A percentile compares a stretch with the other conserved stretches of the same genome.
phyloP scores from a whole-genome alignment of 1,140 invertebrate species.

The Penaeus chinensis region DNA sequence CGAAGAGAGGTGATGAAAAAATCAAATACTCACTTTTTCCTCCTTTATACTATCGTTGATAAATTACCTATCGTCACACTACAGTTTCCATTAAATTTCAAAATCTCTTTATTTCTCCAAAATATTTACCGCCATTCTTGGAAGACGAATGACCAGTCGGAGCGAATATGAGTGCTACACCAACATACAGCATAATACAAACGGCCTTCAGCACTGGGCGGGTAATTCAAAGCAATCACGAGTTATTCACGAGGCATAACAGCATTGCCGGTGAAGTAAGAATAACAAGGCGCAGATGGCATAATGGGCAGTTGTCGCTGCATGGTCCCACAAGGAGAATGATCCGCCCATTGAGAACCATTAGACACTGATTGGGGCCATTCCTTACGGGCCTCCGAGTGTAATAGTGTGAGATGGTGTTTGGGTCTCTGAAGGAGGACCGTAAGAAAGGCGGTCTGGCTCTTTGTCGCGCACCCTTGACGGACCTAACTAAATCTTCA shows the following conservation, averaged over 20 bases:
- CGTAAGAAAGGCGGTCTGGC: constrained; percentile 31
- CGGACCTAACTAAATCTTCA: constrained; percentile 55
- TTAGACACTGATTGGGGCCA: constrained; percentile 31
- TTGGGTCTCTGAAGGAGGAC: neutral
- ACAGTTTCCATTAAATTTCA: too few relatives aligned
- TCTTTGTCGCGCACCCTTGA: constrained; percentile 5
- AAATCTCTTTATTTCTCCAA: too few relatives aligned
- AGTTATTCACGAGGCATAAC: constrained; percentile 36
- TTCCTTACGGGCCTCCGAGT: neutral
- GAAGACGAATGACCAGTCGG: too few relatives aligned
- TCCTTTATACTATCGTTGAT: too few relatives aligned
- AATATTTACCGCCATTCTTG: too few relatives aligned
- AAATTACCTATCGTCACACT: too few relatives aligned
- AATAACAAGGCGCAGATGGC: constrained; percentile 25
- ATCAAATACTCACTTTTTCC: too few relatives aligned
- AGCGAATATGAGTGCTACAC: too few relatives aligned
- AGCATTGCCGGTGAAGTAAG: constrained; percentile 8
- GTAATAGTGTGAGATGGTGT: constrained; percentile 1
- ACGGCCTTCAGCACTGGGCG: too few relatives aligned
- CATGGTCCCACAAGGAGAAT: neutral
- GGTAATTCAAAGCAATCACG: constrained; percentile 45
- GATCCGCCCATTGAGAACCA: constrained; percentile 9
- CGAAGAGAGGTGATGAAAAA: too few relatives aligned
- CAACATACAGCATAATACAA: too few relatives aligned
- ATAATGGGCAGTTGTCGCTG: constrained; percentile 2